Evolutionary conservation across 2,113 vertebrate species (phyloP), one percentile per base, ranked within the genome.

Genomic region (Lutjanus erythropterus): DNA sequence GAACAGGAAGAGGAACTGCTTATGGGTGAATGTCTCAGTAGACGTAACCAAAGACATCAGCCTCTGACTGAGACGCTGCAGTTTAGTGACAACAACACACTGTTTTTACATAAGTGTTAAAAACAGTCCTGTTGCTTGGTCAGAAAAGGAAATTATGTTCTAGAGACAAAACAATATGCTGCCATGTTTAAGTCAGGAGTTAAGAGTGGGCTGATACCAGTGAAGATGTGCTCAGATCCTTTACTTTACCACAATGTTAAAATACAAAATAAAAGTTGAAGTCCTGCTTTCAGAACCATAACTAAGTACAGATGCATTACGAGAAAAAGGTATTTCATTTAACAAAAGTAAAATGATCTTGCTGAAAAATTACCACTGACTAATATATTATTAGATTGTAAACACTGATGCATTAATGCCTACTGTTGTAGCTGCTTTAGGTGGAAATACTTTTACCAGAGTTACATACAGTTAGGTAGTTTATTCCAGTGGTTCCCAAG

Each of bases 1-100:
- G 90, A 90, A 91, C 85, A 91, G 91, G 88, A 93, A 94, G 10
- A 88, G 87, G 86, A 92, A 93, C 70, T 80, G 84, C 75, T 90
- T 77, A 88, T 33, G 74, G 66, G 81, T 68, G 69, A 85, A 64
- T 69, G 86, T 90, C 88, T 86, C 76, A 81, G 85, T 89, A 90
- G 60, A 88, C 61, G 65, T 64, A 87, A 86, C 66, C 71, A 82
- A 55, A 87, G 78, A 76, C 58, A 87, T 84, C 66, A 75, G 29
- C 41, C 21, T 64, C 59, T 53, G 39, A 64, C 50, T 37, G 37
- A 49, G 33, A 71, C 16, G 3, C 68, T 60, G 81, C 42, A 67
- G 69, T 31, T 46, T 37, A 52, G 39, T 37, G 64, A 37, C 70
- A 85, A 66, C 68, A 84, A 50, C 74, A n/a, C 47, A 11, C 23